These are phyloP conservation scores for Drosophila virilis DNA, from an alignment of 1,140 invertebrate species.

Conservation along the genomic window DNA sequence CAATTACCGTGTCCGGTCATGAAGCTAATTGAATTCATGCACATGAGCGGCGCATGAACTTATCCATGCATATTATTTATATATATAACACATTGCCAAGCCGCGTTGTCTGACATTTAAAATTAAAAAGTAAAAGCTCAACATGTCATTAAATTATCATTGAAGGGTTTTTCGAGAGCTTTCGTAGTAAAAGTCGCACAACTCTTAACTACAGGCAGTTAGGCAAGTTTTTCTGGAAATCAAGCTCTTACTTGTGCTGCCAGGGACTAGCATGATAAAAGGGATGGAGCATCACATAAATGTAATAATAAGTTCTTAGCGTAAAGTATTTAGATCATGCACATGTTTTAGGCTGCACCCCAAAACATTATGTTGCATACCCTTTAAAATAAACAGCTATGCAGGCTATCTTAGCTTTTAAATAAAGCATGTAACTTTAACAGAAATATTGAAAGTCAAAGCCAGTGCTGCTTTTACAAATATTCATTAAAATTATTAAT, in stretches of 20 bases:
- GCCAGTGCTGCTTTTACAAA: too few relatives aligned
- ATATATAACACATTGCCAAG: slow-evolving; percentile 23
- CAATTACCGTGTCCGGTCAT: slow-evolving; percentile 61
- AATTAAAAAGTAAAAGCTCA: neutral
- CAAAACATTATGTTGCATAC: neutral
- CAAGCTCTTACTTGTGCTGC: too few relatives aligned
- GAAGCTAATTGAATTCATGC: slow-evolving; percentile 66
- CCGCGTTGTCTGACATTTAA: neutral
- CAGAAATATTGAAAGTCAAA: too few relatives aligned
- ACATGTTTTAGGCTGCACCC: slow-evolving; percentile 11
- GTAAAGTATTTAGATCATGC: slow-evolving; percentile 7
- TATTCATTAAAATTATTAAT: too few relatives aligned
- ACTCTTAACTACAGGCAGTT: slow-evolving; percentile 2
- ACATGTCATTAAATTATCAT: slow-evolving; percentile 29
- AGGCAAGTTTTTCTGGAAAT: neutral
- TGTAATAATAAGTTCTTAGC: slow-evolving; percentile 12
- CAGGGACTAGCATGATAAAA: too few relatives aligned
- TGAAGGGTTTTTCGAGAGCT: neutral
- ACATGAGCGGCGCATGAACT: slow-evolving; percentile 54
- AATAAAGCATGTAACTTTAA: too few relatives aligned
- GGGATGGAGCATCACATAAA: neutral
- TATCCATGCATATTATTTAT: slow-evolving; percentile 38
- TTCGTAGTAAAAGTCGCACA: neutral
- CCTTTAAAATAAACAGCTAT: neutral
- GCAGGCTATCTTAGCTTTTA: too few relatives aligned